Evolutionary conservation across 2,888 invertebrate genomes (phyloP).

Genomic region (Rhamphomyia laevipes): DNA sequence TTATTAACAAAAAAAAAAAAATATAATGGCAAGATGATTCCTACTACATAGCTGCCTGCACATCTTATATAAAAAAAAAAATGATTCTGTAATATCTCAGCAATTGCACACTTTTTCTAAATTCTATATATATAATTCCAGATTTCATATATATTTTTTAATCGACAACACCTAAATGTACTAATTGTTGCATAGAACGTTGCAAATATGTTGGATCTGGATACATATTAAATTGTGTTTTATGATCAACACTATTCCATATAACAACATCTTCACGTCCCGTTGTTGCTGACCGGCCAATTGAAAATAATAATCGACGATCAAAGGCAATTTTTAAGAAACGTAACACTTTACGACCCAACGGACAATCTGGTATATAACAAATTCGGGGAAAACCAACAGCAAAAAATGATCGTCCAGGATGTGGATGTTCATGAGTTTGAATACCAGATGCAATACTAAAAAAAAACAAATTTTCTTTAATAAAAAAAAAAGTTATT

Average conservation of each 20-base stretch:
- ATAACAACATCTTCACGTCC: slow-evolving; percentile 84
- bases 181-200: slow-evolving; percentile 39
- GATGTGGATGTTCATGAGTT: slow-evolving; percentile 64
- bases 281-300: slow-evolving; percentile 78
- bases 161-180: slow-evolving; percentile 39
- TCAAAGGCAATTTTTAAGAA: slow-evolving; percentile 74
- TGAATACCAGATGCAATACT: slow-evolving; percentile 81
- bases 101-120: slow-evolving; percentile 4
- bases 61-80: too few relatives aligned
- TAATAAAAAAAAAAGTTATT: background rate
- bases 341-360: slow-evolving; percentile 65
- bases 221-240: slow-evolving; percentile 65
- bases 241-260: slow-evolving; percentile 85
- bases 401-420: slow-evolving; percentile 76
- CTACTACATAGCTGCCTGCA: too few relatives aligned
- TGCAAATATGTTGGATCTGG: slow-evolving; percentile 68
- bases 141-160: slow-evolving; percentile 16
- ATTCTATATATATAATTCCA: background rate
- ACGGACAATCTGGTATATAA: slow-evolving; percentile 72
- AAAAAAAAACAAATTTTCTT: slow-evolving; percentile 5
- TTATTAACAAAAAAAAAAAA: too few relatives aligned
- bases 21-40: too few relatives aligned
- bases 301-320: slow-evolving; percentile 69
- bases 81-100: slow-evolving; percentile 6
- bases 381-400: slow-evolving; percentile 75